phyloP scores from a whole-genome alignment of 2,888 invertebrate species.

The Drosophila silvestris region DNA sequence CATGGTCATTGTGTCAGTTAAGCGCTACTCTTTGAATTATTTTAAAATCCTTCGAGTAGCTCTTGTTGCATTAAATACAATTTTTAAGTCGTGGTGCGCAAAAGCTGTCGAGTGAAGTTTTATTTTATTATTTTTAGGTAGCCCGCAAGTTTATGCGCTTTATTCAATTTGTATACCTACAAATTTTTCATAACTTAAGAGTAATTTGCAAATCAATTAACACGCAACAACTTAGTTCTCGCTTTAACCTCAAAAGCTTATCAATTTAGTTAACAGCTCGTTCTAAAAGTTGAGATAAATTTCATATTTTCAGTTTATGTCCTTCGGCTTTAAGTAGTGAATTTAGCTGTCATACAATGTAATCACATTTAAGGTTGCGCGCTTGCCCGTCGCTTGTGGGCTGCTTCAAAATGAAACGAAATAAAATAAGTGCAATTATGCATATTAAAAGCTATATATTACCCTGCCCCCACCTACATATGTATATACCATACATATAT shows the following conservation, averaged over 20 bases:
- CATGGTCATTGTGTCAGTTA: slow-evolving; percentile 16
- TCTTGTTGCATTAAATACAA: not conserved
- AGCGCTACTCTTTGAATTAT: slow-evolving; percentile 5
- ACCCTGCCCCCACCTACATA: slow-evolving; percentile 35
- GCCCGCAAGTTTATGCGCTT: no score
- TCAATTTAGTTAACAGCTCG: not conserved
- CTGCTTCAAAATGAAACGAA: slow-evolving; percentile 39
- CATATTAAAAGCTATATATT: slow-evolving; percentile 69
- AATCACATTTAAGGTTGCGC: not conserved
- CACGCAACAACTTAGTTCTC: not conserved
- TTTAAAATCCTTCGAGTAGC: slow-evolving; percentile 10
- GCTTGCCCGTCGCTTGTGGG: slow-evolving; percentile 16
- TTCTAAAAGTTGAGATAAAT: not conserved
- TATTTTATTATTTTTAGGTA: no score
- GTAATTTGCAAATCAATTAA: not conserved
- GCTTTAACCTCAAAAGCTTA: not conserved
- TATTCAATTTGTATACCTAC: not conserved
- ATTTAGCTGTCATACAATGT: not conserved
- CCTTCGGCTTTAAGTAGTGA: not conserved
- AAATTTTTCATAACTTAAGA: not conserved
- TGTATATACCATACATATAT: no score
- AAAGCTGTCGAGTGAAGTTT: not conserved
- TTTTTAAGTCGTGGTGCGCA: not conserved
- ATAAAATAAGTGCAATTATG: slow-evolving; percentile 69
- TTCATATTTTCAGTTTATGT: not conserved